Conservation (phyloP, 2,797 vertebrate species). For the Anabas testudineus region DNA sequence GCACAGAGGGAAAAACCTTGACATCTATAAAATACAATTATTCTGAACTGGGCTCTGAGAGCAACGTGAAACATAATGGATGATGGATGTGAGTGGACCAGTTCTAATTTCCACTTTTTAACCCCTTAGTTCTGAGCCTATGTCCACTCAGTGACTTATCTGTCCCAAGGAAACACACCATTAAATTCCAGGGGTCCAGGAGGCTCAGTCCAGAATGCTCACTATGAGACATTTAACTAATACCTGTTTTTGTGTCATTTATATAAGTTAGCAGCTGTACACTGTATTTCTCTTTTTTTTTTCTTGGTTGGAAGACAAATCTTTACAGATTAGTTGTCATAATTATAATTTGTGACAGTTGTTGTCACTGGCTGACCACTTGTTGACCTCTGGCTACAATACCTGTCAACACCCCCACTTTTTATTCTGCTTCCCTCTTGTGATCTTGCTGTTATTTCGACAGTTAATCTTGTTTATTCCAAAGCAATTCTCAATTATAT, state of each 20-base stretch:
- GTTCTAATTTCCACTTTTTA: background rate
- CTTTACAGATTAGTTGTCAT: background rate
- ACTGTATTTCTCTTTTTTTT: no score
- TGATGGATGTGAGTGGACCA: background rate
- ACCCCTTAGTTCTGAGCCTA: background rate
- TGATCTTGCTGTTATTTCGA: constrained; percentile 17
- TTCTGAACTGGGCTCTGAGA: background rate
- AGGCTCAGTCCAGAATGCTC: no score
- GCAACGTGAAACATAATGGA: no score
- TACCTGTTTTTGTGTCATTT: background rate
- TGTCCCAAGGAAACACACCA: no score
- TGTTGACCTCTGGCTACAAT: constrained; percentile 33
- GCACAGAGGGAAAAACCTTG: no score
- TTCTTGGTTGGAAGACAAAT: background rate
- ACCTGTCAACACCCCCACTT: constrained; percentile 6
- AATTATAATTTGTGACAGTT: background rate
- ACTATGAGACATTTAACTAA: no score
- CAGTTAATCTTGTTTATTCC: constrained; percentile 41
- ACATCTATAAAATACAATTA: no score
- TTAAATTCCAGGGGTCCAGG: no score
- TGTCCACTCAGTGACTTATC: constrained; percentile 5
- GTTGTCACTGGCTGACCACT: constrained; percentile 18
- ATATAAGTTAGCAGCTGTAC: no score
- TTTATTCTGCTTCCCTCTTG: background rate
- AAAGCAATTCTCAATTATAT: constrained; percentile 42